Evolutionary conservation across 1,140 invertebrate species (phyloP).

Genomic region (Bombus cullumanus): DNA sequence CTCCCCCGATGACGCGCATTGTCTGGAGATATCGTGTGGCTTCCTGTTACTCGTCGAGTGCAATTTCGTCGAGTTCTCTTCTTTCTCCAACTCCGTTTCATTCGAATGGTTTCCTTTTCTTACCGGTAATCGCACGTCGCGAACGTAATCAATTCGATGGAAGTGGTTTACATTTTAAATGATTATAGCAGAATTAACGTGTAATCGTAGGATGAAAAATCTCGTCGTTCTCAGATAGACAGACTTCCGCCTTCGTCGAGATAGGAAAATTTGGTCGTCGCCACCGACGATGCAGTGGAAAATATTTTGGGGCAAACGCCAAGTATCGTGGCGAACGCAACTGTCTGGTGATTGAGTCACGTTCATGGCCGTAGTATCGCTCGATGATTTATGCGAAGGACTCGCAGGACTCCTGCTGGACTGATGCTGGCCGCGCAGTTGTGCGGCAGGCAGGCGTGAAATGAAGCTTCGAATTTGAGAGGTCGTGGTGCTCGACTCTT

Average conservation of each 20-base stretch:
- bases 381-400: constrained; percentile 59
- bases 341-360: not conserved
- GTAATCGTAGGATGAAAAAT: not conserved
- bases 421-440: constrained; percentile 53
- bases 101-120: not conserved
- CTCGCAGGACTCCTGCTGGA: constrained; percentile 32
- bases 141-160: not conserved
- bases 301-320: not conserved
- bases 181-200: not conserved
- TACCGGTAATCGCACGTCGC: too few relatives aligned
- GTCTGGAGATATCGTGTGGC: constrained; percentile 41
- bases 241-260: constrained; percentile 52
- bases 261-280: constrained; percentile 39
- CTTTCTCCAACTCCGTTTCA: not conserved
- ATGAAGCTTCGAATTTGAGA: constrained; percentile 69
- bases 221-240: constrained; percentile 22
- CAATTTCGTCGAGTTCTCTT: not conserved
- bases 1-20: constrained; percentile 37
- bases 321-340: not conserved
- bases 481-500: constrained; percentile 29
- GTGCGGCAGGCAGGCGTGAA: constrained; percentile 73
- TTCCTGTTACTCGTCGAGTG: constrained; percentile 30
- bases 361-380: not conserved
- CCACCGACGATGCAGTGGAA: not conserved
- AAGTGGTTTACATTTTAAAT: not conserved